phyloP scores from a whole-genome alignment of 2,113 vertebrate genomes.

The Pseudopodoces humilis region DNA sequence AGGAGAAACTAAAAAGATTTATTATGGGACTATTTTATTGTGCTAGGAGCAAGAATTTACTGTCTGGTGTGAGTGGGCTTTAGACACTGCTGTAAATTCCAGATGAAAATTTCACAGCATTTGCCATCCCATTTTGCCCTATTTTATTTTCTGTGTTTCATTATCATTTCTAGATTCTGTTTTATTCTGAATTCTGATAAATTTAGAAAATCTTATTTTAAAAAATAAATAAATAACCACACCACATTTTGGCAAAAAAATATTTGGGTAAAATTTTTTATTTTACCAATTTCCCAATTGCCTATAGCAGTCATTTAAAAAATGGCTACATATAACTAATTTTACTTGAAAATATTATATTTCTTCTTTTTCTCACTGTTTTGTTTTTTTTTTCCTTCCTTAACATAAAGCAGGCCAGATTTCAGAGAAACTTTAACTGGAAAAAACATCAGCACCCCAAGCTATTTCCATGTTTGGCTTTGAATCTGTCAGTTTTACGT shows the following conservation, averaged over 20 bases:
- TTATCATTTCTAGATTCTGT: not conserved
- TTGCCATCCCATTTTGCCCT: not conserved
- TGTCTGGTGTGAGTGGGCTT: not conserved
- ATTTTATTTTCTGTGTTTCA: not conserved
- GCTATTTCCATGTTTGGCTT: constrained; percentile 10
- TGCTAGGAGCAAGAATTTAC: not conserved
- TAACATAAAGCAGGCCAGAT: not conserved
- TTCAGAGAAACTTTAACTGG: not conserved
- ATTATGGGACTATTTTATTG: not conserved
- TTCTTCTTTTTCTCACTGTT: not conserved
- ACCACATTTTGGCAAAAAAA: not conserved
- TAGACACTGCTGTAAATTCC: not conserved
- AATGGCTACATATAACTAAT: not conserved
- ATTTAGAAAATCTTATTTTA: not conserved
- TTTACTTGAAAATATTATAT: not conserved
- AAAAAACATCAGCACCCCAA: not conserved
- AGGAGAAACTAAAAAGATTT: not conserved
- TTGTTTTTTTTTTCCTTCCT: not conserved
- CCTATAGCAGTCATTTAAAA: not conserved
- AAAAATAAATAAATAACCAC: not conserved
- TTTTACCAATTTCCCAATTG: not conserved
- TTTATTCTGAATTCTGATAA: not conserved
- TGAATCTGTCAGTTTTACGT: not conserved
- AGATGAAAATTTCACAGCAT: not conserved
- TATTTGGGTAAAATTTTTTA: not conserved